phyloP scores from a whole-genome alignment of 2,113 vertebrate species.

The Ophthalmolycus amberensis region DNA sequence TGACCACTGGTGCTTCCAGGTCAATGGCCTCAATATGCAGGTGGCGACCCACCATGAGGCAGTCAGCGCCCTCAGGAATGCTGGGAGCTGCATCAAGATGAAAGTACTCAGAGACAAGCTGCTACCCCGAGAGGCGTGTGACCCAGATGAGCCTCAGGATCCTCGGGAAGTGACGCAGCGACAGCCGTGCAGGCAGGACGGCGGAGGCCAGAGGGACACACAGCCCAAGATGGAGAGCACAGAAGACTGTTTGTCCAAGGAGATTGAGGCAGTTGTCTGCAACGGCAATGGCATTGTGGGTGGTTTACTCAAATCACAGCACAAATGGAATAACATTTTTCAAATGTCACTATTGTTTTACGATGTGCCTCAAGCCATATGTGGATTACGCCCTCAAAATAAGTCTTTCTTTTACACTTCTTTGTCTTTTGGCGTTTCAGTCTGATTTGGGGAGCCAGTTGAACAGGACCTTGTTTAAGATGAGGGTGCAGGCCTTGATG shows the following conservation, averaged over 20 bases:
- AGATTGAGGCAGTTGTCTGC: conserved; percentile 70
- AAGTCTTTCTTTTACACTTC: neutral
- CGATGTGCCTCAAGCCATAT: neutral
- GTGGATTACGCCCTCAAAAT: neutral
- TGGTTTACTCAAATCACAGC: conserved; percentile 31
- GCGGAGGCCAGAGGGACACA: conserved; percentile 3
- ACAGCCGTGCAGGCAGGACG: conserved; percentile 26
- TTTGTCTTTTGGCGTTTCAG: conserved; percentile 51
- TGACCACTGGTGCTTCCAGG: conserved; percentile 69
- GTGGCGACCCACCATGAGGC: conserved; percentile 80
- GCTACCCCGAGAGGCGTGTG: conserved; percentile 1
- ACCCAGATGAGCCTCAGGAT: conserved; percentile 3
- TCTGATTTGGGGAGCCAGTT: conserved; percentile 47
- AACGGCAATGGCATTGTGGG: conserved; percentile 78
- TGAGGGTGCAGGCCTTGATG: conserved; percentile 59
- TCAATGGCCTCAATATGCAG: conserved; percentile 80
- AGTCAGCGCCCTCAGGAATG: conserved; percentile 79
- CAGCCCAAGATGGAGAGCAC: conserved; percentile 15
- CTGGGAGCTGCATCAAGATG: conserved; percentile 82
- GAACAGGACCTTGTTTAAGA: conserved; percentile 38
- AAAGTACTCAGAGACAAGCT: conserved; percentile 77
- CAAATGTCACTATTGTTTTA: neutral
- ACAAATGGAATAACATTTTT: neutral
- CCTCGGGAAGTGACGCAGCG: neutral
- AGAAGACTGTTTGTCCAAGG: conserved; percentile 47